Conservation (phyloP, 2,888 invertebrate genomes). For the Griposia aprilina region DNA sequence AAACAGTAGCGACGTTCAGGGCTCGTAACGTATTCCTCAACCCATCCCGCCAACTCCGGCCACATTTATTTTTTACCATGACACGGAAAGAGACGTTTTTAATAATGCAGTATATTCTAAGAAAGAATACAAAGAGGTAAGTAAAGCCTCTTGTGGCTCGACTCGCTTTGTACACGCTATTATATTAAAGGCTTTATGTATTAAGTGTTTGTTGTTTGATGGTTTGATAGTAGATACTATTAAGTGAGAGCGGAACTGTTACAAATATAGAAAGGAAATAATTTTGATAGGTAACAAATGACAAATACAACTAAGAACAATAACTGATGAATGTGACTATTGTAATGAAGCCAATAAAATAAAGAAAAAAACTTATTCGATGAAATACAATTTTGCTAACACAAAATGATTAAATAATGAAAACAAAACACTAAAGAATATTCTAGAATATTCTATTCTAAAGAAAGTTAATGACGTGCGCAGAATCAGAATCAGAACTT, state of each 20-base stretch:
- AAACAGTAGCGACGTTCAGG: conserved; percentile 75
- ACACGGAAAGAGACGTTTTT: conserved; percentile 80
- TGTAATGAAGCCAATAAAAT: background rate
- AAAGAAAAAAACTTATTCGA: background rate
- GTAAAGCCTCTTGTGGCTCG: conserved; percentile 76
- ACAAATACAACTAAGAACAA: background rate
- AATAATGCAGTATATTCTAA: conserved; percentile 87
- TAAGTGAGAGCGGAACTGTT: conserved; percentile 42
- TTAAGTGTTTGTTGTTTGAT: conserved; percentile 77
- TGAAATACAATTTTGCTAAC: background rate
- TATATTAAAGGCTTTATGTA: conserved; percentile 79
- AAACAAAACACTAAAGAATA: background rate
- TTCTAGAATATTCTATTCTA: too few relatives aligned
- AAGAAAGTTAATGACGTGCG: background rate
- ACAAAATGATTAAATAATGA: background rate
- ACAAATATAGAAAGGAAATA: conserved; percentile 13
- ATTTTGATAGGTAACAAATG: background rate
- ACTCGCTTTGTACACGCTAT: conserved; percentile 75
- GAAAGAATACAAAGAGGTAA: conserved; percentile 84
- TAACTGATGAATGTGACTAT: background rate
- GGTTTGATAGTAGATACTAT: conserved; percentile 73
- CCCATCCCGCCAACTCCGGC: conserved; percentile 74
- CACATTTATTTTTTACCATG: conserved; percentile 82
- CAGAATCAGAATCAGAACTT: too few relatives aligned
- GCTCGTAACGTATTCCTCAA: conserved; percentile 78